Conservation (phyloP, 2,113 vertebrate genomes). For the Lutjanus erythropterus region DNA sequence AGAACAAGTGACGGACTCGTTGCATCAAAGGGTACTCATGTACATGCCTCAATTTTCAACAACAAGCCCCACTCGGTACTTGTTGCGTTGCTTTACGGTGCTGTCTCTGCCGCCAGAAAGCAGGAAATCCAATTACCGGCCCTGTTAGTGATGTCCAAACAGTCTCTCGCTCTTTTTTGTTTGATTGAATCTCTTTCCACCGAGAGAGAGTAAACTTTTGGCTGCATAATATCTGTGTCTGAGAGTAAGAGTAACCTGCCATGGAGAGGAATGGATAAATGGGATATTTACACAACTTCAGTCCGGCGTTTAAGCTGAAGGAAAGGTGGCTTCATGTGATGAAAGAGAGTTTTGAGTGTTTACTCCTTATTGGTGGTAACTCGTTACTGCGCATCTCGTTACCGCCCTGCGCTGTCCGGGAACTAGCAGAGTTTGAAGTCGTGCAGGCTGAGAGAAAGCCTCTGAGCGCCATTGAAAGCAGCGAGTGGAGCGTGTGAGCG, state of each 20-base stretch:
- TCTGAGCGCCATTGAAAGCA: not conserved
- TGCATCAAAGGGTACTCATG: conserved; percentile 16
- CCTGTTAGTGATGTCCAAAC: not conserved
- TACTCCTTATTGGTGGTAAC: conserved; percentile 40
- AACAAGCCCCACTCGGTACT: conserved; percentile 43
- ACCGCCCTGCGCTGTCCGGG: conserved; percentile 57
- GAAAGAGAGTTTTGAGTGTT: not conserved
- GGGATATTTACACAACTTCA: not conserved
- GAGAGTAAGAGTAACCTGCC: conserved; percentile 3
- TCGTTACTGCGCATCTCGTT: conserved; percentile 57
- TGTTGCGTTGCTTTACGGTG: conserved; percentile 54
- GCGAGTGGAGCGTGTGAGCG: not conserved
- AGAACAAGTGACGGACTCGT: conserved; percentile 38
- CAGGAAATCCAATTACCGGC: conserved; percentile 25
- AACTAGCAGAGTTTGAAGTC: conserved; percentile 57
- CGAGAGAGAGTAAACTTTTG: conserved; percentile 33
- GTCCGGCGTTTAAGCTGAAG: not conserved
- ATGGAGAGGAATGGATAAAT: not conserved
- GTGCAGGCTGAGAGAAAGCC: conserved; percentile 23
- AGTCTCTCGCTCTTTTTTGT: not conserved
- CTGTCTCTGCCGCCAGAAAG: conserved; percentile 5
- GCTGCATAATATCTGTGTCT: not conserved
- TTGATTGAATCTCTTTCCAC: not conserved
- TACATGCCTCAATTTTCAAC: conserved; percentile 1
- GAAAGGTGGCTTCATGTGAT: conserved; percentile 3